Evolutionary conservation across 1,140 invertebrate genomes (phyloP), one percentile per base, ranked within the genome.

Genomic region (Sitophilus oryzae): DNA sequence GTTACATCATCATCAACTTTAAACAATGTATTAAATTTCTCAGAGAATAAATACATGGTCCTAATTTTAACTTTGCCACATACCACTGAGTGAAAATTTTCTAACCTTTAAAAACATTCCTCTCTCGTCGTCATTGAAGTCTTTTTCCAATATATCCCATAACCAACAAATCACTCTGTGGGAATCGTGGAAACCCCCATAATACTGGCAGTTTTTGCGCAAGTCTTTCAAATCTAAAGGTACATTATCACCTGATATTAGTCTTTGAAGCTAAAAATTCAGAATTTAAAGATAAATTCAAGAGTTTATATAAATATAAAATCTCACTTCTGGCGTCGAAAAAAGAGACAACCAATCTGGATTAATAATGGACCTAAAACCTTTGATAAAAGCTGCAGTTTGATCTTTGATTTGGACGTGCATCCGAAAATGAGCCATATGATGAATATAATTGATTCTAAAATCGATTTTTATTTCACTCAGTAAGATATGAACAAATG

Each of bases 341-440:
- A 99, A 99, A 52, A 99, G 77, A 0, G 86, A 82, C 8, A 99
- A 73, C 95, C 96, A 99, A 57, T 98, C 93, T 0, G 85, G 83
- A 73, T 93, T 94, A 34, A 99, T 89, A 46, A 99, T 90, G 5
- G 91, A 90, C 56, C 93, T 82, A 71, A 99, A 99, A 2, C 97
- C 97, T 65, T 87, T 85, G 23, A 96, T 93, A 68, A 99, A 99
- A 5, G 95, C 91, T 36, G 88, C 81, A 0, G 93, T 95, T 76
- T 99, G 97, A 47, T 98, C 91, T 65, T 90, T 89, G 53, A 96
- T 97, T 79, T 98, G 96, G 4, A 87, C 86, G 67, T 97, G 91
- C 88, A 99, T 96, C 57, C 94, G 85, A 72, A 97, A 98, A 72
- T 96, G 93, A 2, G 97, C 96, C 93, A 99, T 97, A 60, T 93